Evolutionary conservation across 2,888 invertebrate genomes (phyloP), one percentile per base, ranked within the genome.

Genomic region (Lordiphosa fenestrarum): DNA sequence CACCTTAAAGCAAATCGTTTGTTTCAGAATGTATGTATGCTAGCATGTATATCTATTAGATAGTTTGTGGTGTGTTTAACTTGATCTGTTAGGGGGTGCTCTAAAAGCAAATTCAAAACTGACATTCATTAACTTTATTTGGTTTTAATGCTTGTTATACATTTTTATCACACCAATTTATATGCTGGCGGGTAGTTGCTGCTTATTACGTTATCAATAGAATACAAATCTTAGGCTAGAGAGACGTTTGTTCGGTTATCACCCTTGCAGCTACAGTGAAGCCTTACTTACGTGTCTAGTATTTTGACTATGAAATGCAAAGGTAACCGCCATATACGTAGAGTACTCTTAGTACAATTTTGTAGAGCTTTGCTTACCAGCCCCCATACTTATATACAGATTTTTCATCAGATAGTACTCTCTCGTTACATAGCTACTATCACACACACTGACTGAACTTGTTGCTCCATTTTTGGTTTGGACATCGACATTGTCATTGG

Each of bases 131-230:
- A 51, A 62, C 60, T 68, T 33, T 60, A 47, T 35, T 64, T 66
- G 41, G 42, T 69, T 41, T 42, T 69, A 46, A 66, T 68, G 38
- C 53, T 55, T 70, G 67, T 80, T 66, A 66, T 62, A 71, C 73
- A 72, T 69, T 75, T 65, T 81, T 87, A 87, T 87, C 87, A 87
- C 87, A 87, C 88, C 87, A 87, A 82, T 84, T 86, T 71, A 50
- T 86, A 88, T 86, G 73, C 75, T 88, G 87, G 87, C 87, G 87
- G 88, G 81, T 86, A 84, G 87, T 76, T 66, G 76, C 76, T 87
- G 30, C 30, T 30, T 30, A 30, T 87, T 86, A 83, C 75, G 71
- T 82, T 51, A 44, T 51, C 19, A 33, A 38, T 44, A 69, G 56
- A 75, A 41, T 69, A 72, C 63, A 69, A 58, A 67, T 77, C 75